Conservation (phyloP, 1,140 invertebrate species). For the silkworm (Bombyx mori) region DNA sequence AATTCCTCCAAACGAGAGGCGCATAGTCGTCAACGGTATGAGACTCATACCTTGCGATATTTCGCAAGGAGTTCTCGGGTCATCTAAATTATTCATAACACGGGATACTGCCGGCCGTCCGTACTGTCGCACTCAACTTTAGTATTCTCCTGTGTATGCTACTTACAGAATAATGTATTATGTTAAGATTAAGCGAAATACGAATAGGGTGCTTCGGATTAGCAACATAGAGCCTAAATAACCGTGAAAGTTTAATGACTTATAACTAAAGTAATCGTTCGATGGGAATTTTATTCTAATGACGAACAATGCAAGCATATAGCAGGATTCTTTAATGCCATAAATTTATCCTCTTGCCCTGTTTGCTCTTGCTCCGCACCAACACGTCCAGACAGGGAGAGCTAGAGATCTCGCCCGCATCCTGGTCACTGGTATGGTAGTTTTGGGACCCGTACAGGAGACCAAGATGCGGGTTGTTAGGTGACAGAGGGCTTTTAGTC, state of each 20-base stretch:
- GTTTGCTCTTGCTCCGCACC: neutral
- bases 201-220: neutral
- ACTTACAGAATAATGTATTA: conserved; percentile 51
- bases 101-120: conserved; percentile 25
- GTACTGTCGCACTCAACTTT: conserved; percentile 35
- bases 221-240: no score
- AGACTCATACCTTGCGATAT: conserved; percentile 5
- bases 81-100: conserved; percentile 47
- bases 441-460: no score
- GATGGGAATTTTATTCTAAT: no score
- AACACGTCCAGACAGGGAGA: neutral
- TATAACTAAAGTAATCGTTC: no score
- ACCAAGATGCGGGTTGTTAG: no score
- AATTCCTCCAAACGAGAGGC: no score
- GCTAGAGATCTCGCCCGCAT: neutral
- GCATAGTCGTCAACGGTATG: neutral
- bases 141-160: conserved; percentile 39
- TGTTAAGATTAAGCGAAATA: conserved; percentile 3
- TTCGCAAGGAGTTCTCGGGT: conserved; percentile 16
- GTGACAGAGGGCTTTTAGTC: no score
- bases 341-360: neutral
- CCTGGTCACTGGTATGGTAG: no score
- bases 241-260: no score
- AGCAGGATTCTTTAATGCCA: no score
- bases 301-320: no score